phyloP scores from a whole-genome alignment of 2,888 invertebrate genomes.

The Sarcophaga subvicina region DNA sequence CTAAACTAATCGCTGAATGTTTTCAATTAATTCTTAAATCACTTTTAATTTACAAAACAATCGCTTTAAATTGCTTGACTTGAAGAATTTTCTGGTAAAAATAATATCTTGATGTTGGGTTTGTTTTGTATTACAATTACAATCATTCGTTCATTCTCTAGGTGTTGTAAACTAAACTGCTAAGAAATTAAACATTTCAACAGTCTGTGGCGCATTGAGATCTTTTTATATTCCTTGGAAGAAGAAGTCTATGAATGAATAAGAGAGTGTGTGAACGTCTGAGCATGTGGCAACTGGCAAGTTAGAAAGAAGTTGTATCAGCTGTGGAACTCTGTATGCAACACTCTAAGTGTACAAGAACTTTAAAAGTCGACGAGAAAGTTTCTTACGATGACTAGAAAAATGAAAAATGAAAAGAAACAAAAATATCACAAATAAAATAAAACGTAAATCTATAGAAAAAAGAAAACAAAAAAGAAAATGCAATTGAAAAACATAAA shows the following conservation, averaged over 20 bases:
- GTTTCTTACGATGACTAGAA: slow-evolving; percentile 28
- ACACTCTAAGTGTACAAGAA: slow-evolving; percentile 35
- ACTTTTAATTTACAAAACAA: too few relatives aligned
- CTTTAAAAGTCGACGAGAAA: slow-evolving; percentile 49
- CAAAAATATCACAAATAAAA: background rate
- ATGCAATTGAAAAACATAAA: slow-evolving; percentile 28
- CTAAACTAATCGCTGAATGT: too few relatives aligned
- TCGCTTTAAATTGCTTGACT: too few relatives aligned
- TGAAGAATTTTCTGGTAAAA: too few relatives aligned
- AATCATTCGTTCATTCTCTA: slow-evolving; percentile 7
- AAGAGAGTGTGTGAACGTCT: background rate
- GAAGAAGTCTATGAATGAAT: background rate
- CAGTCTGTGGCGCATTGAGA: slow-evolving; percentile 10
- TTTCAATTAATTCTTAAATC: too few relatives aligned
- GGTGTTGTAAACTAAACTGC: background rate
- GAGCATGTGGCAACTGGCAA: slow-evolving; percentile 15
- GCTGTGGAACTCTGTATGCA: slow-evolving; percentile 35
- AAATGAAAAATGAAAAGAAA: slow-evolving; percentile 4
- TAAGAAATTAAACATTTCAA: slow-evolving; percentile 19
- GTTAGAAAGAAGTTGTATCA: slow-evolving; percentile 29
- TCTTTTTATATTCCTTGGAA: background rate
- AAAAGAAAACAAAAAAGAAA: slow-evolving; percentile 34
- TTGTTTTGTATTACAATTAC: background rate
- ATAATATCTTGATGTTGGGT: too few relatives aligned
- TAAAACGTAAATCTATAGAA: background rate